phyloP scores from a whole-genome alignment of 2,888 invertebrate species.

The Ctena decussata region DNA sequence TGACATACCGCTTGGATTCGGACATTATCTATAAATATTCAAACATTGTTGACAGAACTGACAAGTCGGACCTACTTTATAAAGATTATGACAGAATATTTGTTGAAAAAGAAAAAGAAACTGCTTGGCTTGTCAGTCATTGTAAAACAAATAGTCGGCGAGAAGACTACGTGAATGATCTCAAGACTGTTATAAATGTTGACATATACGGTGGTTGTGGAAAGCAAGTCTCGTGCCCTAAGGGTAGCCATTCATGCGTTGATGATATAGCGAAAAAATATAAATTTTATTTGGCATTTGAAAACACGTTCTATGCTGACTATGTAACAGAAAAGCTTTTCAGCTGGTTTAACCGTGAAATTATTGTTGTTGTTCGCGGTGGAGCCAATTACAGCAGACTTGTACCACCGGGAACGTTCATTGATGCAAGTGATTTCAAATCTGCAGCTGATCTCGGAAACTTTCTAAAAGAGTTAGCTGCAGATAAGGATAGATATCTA shows the following conservation, averaged over 20 bases:
- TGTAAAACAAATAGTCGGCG: background rate
- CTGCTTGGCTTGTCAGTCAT: constrained; percentile 27
- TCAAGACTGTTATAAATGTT: background rate
- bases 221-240: background rate
- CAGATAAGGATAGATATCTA: too few species aligned
- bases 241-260: background rate
- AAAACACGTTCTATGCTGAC: constrained; percentile 64
- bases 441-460: constrained; percentile 51
- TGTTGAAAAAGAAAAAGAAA: constrained; percentile 11
- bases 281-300: constrained; percentile 64
- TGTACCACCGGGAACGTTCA: constrained; percentile 40
- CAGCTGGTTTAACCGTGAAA: constrained; percentile 37
- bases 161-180: background rate
- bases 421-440: constrained; percentile 48
- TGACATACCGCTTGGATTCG: constrained; percentile 14
- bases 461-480: constrained; percentile 15
- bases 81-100: constrained; percentile 21
- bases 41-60: background rate
- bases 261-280: constrained; percentile 23
- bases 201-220: constrained; percentile 13
- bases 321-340: constrained; percentile 68
- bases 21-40: constrained; percentile 20
- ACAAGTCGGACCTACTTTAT: background rate
- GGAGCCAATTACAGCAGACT: constrained; percentile 41
- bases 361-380: constrained; percentile 58